Conservation (phyloP, 64 coral and sea anemone species). For the Porites australiensis region DNA sequence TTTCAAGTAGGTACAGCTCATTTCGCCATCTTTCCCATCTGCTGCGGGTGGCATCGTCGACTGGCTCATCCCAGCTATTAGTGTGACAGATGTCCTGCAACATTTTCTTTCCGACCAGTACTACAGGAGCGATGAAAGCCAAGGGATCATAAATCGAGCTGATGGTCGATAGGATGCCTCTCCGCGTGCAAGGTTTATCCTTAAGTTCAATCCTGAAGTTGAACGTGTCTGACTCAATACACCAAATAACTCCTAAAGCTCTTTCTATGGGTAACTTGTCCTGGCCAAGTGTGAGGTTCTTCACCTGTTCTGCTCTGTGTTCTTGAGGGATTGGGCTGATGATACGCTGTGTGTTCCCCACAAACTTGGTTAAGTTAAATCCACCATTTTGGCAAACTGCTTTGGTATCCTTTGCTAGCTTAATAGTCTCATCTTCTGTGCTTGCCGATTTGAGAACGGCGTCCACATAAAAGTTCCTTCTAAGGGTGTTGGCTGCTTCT, state of each 20-base stretch:
- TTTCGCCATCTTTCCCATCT: constrained; percentile 38
- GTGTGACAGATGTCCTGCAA: constrained; percentile 36
- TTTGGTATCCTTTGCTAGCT: constrained; percentile 8
- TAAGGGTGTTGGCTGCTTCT: too few relatives aligned
- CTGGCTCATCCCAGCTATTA: constrained; percentile 38
- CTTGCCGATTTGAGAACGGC: not conserved
- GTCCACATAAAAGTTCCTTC: too few relatives aligned
- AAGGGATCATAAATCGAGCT: constrained; percentile 45
- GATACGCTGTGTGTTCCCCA: constrained; percentile 34
- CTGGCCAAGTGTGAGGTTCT: constrained; percentile 44
- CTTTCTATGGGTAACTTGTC: constrained; percentile 56
- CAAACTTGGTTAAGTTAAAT: constrained; percentile 66
- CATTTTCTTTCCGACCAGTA: constrained; percentile 18
- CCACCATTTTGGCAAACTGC: constrained; percentile 26
- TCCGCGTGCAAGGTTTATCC: constrained; percentile 21
- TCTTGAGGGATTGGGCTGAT: constrained; percentile 45
- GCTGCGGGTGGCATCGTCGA: constrained; percentile 24
- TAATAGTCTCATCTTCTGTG: constrained; percentile 4
- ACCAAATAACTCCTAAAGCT: constrained; percentile 23
- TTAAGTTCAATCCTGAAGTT: constrained; percentile 43
- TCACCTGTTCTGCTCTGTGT: constrained; percentile 38
- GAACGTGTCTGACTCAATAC: constrained; percentile 31
- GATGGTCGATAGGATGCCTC: constrained; percentile 41
- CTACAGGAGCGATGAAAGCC: constrained; percentile 37
- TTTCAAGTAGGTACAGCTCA: constrained; percentile 27